Evolutionary conservation across 2,888 invertebrate genomes (phyloP).

Genomic region (Kryphioiulus occultus): DNA sequence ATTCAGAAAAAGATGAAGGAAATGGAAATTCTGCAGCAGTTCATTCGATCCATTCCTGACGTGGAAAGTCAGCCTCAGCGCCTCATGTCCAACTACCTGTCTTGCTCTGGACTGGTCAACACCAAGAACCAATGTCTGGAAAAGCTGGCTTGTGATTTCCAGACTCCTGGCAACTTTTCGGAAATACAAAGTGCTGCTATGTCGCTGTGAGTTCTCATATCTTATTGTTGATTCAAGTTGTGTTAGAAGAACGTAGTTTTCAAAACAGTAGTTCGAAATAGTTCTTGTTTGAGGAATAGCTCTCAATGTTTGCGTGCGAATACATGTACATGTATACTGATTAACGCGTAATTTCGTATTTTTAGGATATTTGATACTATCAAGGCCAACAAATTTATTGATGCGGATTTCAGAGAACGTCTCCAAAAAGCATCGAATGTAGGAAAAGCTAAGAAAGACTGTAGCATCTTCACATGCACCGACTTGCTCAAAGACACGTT

Average conservation of each 20-base stretch:
- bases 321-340: too few species aligned
- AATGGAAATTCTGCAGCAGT: slow-evolving; percentile 46
- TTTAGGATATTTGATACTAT: slow-evolving; percentile 47
- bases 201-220: slow-evolving; percentile 43
- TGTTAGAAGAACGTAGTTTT: too few species aligned
- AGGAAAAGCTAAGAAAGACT: slow-evolving; percentile 40
- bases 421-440: slow-evolving; percentile 18
- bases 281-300: too few species aligned
- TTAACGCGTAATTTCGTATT: not conserved
- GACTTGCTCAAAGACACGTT: slow-evolving; percentile 14
- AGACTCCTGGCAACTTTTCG: slow-evolving; percentile 40
- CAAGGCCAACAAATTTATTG: slow-evolving; percentile 41
- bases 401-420: not conserved
- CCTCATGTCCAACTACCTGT: slow-evolving; percentile 49
- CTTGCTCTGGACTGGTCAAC: slow-evolving; percentile 47
- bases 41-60: slow-evolving; percentile 47
- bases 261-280: too few species aligned
- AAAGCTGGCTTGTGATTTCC: slow-evolving; percentile 45
- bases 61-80: slow-evolving; percentile 47
- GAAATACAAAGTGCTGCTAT: slow-evolving; percentile 41
- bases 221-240: not conserved
- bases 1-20: slow-evolving; percentile 32
- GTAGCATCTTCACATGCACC: slow-evolving; percentile 44
- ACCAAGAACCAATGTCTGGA: slow-evolving; percentile 47
- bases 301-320: too few species aligned